These are phyloP conservation scores for Ceraclea dissimilis DNA, from an alignment of 2,888 invertebrate species.

Conservation along the genomic window DNA sequence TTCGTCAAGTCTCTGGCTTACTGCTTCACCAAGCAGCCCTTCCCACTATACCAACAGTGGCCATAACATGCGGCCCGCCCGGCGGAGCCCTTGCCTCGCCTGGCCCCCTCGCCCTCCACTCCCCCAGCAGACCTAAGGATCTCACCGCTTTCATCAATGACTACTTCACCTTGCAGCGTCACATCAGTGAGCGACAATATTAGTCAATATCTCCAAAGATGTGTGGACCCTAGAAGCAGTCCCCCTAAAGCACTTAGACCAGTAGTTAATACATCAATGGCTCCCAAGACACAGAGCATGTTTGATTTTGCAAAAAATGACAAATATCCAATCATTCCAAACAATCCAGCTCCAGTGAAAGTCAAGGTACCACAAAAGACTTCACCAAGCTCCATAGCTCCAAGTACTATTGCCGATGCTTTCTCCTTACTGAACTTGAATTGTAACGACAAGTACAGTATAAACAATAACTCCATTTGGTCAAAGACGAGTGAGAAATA, in stretches of 20 bases:
- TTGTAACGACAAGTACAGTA: constrained; percentile 27
- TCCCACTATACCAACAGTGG: constrained; percentile 67
- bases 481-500: constrained; percentile 22
- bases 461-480: constrained; percentile 23
- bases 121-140: constrained; percentile 30
- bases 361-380: constrained; percentile 26
- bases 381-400: constrained; percentile 37
- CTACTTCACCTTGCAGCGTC: constrained; percentile 17
- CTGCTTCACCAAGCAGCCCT: constrained; percentile 72
- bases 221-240: constrained; percentile 10
- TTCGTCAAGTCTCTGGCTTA: constrained; percentile 86
- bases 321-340: constrained; percentile 16
- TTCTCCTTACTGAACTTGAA: constrained; percentile 32
- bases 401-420: constrained; percentile 31
- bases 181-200: constrained; percentile 6
- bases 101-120: constrained; percentile 40
- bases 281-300: constrained; percentile 26
- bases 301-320: constrained; percentile 29
- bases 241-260: constrained; percentile 29
- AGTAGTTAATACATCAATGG: constrained; percentile 48
- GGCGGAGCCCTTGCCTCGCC: constrained; percentile 44
- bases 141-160: constrained; percentile 23
- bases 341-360: constrained; percentile 5
- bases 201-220: constrained; percentile 9
- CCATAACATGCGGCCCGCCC: constrained; percentile 80